phyloP scores from a whole-genome alignment of 2,797 vertebrate species.

The Florisuga fusca region DNA sequence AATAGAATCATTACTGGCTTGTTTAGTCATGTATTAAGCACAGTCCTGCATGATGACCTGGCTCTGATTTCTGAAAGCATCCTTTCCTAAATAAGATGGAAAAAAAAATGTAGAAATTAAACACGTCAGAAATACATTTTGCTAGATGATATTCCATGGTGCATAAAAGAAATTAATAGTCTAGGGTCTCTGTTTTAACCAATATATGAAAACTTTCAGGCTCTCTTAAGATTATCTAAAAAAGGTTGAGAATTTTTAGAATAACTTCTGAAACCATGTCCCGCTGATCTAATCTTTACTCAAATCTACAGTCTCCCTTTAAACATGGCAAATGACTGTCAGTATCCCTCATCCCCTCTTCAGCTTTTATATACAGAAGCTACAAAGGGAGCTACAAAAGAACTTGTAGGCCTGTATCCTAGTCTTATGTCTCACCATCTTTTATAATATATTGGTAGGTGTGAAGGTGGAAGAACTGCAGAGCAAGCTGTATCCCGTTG shows the following conservation, averaged over 20 bases:
- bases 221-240: not conserved
- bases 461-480: not conserved
- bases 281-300: not conserved
- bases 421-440: not conserved
- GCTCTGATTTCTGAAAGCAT: not conserved
- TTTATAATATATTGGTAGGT: not conserved
- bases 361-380: not conserved
- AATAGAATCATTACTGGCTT: not conserved
- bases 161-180: not conserved
- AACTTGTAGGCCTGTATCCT: not conserved
- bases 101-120: not conserved
- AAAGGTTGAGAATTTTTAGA: not conserved
- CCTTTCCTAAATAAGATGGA: not conserved
- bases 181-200: not conserved
- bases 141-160: not conserved
- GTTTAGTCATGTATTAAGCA: not conserved
- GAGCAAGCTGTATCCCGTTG: not conserved
- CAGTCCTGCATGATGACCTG: not conserved
- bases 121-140: not conserved
- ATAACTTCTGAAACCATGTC: not conserved
- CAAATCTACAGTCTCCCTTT: not conserved
- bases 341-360: not conserved
- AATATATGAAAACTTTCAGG: not conserved
- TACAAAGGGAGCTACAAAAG: not conserved
- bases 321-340: accelerated